phyloP scores from a whole-genome alignment of 2,888 invertebrate species.

The Spisula subtruncata region DNA sequence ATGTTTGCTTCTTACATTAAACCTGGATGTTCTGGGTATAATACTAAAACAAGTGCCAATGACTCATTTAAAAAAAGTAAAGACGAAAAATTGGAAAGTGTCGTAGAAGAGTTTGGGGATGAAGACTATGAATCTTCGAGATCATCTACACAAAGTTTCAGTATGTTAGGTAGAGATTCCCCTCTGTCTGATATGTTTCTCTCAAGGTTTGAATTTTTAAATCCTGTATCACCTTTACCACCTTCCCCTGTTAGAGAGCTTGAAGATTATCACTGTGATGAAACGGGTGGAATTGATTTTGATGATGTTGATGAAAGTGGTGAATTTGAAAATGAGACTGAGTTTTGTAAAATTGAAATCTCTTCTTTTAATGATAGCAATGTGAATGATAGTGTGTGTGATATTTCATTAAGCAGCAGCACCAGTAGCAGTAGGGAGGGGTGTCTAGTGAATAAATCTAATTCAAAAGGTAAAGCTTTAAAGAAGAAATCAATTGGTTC shows the following conservation, averaged over 20 bases:
- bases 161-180: constrained; percentile 49
- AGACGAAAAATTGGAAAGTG: neutral
- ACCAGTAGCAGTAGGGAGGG: neutral
- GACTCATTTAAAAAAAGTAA: neutral
- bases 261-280: neutral
- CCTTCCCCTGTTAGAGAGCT: constrained; percentile 71
- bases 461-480: constrained; percentile 13
- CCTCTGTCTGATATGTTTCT: constrained; percentile 74
- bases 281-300: neutral
- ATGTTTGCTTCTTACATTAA: neutral
- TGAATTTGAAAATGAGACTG: constrained; percentile 1
- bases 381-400: neutral
- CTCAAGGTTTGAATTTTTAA: constrained; percentile 76
- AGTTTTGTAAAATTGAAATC: neutral
- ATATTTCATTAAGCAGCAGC: neutral
- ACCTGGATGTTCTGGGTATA: neutral
- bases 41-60: neutral
- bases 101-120: neutral
- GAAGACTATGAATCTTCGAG: constrained; percentile 40
- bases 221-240: constrained; percentile 77
- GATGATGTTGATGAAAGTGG: neutral
- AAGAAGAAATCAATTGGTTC: neutral
- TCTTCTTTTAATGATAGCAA: neutral
- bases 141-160: constrained; percentile 55
- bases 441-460: neutral